Evolutionary conservation across 2,888 invertebrate species (phyloP).

Genomic region (Netelia virgata): DNA sequence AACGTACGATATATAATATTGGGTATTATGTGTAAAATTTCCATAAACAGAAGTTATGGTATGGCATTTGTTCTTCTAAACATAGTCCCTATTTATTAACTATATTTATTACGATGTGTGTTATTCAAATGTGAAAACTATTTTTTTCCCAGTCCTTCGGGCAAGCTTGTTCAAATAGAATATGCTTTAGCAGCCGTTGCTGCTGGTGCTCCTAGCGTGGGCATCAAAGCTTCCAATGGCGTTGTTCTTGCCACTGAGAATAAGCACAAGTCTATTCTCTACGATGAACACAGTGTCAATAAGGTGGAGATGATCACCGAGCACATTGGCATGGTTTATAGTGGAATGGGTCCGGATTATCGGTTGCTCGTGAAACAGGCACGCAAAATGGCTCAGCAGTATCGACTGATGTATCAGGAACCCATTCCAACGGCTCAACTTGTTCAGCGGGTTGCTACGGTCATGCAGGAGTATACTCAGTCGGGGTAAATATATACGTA

Average conservation of each 20-base stretch:
- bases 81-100: too few species aligned
- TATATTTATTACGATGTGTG: neutral
- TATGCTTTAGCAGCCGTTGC: constrained; percentile 99
- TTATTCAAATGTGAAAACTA: neutral
- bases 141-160: constrained; percentile 93
- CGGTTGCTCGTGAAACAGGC: constrained; percentile 96
- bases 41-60: too few species aligned
- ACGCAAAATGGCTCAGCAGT: constrained; percentile 98
- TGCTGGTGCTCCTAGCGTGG: constrained; percentile 99
- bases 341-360: constrained; percentile 97
- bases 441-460: constrained; percentile 97
- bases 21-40: too few species aligned
- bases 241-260: constrained; percentile 99
- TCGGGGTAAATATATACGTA: constrained; percentile 89
- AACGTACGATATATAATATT: too few species aligned
- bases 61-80: too few species aligned
- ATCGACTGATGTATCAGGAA: constrained; percentile 95
- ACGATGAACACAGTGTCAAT: constrained; percentile 98
- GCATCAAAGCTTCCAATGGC: constrained; percentile 99
- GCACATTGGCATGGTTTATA: constrained; percentile 99
- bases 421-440: constrained; percentile 98
- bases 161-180: constrained; percentile 99
- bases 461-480: constrained; percentile 99
- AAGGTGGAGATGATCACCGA: constrained; percentile 98
- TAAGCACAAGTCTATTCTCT: constrained; percentile 98